Percentiles rank a stretch among this genome's conserved stretches.
Conservation (phyloP, 2,113 vertebrate species). For the Eptatretus burgeri region DNA sequence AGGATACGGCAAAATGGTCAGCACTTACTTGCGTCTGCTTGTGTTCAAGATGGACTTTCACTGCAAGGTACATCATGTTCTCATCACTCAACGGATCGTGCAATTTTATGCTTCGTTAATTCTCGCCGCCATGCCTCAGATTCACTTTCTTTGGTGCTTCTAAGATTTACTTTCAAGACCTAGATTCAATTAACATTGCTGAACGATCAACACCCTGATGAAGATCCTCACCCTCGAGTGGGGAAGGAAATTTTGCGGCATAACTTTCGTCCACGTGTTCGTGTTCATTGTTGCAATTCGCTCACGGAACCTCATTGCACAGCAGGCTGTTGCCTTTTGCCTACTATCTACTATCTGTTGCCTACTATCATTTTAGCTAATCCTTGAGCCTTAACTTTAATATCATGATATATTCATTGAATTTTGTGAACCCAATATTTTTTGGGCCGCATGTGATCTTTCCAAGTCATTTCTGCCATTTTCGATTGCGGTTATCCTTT, state of each 20-base stretch:
- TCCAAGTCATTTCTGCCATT: too few species aligned
- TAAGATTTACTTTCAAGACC: background rate
- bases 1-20: conserved; percentile 52
- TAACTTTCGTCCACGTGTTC: too few species aligned
- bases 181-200: background rate
- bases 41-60: conserved; percentile 75
- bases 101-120: background rate
- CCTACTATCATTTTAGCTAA: too few species aligned
- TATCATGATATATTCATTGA: too few species aligned
- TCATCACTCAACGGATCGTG: background rate
- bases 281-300: too few species aligned
- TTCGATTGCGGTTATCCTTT: too few species aligned
- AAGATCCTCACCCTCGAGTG: background rate
- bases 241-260: background rate
- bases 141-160: background rate
- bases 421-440: too few species aligned
- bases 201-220: background rate
- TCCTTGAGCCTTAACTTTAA: too few species aligned
- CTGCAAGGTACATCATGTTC: conserved; percentile 24
- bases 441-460: too few species aligned
- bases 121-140: background rate
- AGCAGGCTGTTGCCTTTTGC: too few species aligned
- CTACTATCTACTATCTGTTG: too few species aligned
- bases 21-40: conserved; percentile 36
- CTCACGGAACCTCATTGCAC: too few species aligned